Conservation (phyloP, 1,140 invertebrate genomes). For the Kradibia gibbosae region DNA sequence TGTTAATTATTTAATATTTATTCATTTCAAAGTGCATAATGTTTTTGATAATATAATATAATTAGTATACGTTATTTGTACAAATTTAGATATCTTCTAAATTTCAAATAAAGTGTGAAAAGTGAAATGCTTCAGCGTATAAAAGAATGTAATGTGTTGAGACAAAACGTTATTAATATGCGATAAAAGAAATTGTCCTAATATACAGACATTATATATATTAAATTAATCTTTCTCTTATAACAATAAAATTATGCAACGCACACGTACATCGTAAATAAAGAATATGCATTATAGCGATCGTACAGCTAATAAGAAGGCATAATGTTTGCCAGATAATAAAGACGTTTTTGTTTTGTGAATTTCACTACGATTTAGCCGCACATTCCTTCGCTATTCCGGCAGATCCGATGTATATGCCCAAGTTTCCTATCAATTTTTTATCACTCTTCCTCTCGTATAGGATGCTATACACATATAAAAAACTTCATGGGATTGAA, state of each 20-base stretch:
- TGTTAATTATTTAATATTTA: no score
- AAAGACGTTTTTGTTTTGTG: no score
- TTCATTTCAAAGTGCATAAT: no score
- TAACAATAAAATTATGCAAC: not conserved
- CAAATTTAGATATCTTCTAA: no score
- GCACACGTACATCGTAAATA: not conserved
- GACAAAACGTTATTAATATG: not conserved
- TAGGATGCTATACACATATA: no score
- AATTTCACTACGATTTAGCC: conserved; percentile 3
- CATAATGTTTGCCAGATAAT: conserved; percentile 3
- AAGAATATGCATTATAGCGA: not conserved
- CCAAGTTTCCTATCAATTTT: not conserved
- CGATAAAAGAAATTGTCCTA: not conserved
- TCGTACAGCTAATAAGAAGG: not conserved
- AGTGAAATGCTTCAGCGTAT: no score
- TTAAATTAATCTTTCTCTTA: not conserved
- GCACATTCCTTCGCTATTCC: not conserved
- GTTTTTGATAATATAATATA: no score
- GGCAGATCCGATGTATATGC: not conserved
- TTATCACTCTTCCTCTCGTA: no score
- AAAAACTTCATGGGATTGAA: no score
- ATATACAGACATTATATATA: not conserved
- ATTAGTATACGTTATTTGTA: no score
- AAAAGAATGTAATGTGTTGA: not conserved
- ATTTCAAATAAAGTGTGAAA: no score